Evolutionary conservation across 1,140 invertebrate genomes (phyloP).

Genomic region (Caerostris extrusa): DNA sequence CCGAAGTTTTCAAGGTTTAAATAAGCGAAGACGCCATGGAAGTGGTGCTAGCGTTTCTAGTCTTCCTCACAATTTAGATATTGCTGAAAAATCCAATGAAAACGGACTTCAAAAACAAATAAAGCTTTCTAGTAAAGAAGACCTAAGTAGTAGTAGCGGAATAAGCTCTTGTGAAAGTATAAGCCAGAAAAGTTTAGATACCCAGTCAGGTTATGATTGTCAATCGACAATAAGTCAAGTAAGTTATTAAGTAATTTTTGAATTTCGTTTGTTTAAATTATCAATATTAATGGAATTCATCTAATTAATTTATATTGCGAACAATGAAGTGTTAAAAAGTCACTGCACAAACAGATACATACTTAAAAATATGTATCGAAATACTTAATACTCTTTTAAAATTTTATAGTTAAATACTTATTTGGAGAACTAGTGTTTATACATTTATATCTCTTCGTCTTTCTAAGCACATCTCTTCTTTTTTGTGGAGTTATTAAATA

Average conservation of each 20-base stretch:
- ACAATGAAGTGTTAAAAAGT: not conserved
- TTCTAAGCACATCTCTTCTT: too few relatives aligned
- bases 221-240: conserved; percentile 20
- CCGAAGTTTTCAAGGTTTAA: conserved; percentile 56
- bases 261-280: not conserved
- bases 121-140: conserved; percentile 39
- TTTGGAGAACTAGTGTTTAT: too few relatives aligned
- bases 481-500: too few relatives aligned
- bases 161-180: conserved; percentile 68
- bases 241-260: not conserved
- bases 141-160: conserved; percentile 58
- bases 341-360: not conserved
- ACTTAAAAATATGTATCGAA: not conserved
- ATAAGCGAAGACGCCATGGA: conserved; percentile 79
- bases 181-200: conserved; percentile 30
- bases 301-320: too few relatives aligned
- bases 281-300: not conserved
- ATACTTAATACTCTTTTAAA: not conserved
- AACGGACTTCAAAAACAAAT: conserved; percentile 58
- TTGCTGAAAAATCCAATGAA: conserved; percentile 28
- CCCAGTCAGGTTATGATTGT: not conserved
- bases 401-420: not conserved
- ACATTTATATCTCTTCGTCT: too few relatives aligned
- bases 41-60: conserved; percentile 81
- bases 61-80: conserved; percentile 78